Evolutionary conservation across 2,888 invertebrate species (phyloP), one percentile per base, ranked within the genome.

Genomic region (Drosophila cognata): DNA sequence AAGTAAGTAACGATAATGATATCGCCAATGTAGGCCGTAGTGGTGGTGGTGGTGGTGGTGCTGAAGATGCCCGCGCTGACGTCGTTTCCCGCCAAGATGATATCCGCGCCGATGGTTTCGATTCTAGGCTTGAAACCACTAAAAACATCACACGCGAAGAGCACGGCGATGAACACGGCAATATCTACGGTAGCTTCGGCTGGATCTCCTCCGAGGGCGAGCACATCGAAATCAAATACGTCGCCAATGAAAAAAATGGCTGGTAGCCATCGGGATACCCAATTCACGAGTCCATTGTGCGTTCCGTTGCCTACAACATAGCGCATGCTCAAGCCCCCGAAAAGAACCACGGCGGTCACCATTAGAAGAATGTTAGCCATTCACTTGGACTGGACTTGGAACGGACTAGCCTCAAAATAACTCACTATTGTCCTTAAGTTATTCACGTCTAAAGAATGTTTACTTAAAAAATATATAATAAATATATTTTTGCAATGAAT

Each of bases 191-290:
- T 21, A 71, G 60, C n/a, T 92, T 72, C 50, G 64, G 64, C 53
- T 92, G 87, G 84, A 50, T 87, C 13, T 85, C 91, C 0, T 92
- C 92, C 65, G 90, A 92, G 65, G 92, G 93, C 13, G 78, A 77
- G 33, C 84, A 84, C 16, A 59, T 92, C 25, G 67, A 79, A 2
- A 73, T 93, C 6, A 48, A 51, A 21, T 92, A 91, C 71, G 74
- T 87, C 31, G 92, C 92, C 71, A 82, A n/a, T n/a, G n/a, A n/a
- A n/a, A n/a, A n/a, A n/a, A n/a, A n/a, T n/a, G n/a, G n/a, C n/a
- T n/a, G n/a, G n/a, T n/a, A n/a, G 57, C 84, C 92, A 56, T 35
- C 55, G 2, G 79, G 79, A 29, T 61, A 65, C 35, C 41, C 60
- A 2, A 28, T 82, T n/a, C 82, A 65, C 43, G 79, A 82, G 0